phyloP scores from a whole-genome alignment of 2,888 invertebrate genomes.

The Epinotia demarniana region DNA sequence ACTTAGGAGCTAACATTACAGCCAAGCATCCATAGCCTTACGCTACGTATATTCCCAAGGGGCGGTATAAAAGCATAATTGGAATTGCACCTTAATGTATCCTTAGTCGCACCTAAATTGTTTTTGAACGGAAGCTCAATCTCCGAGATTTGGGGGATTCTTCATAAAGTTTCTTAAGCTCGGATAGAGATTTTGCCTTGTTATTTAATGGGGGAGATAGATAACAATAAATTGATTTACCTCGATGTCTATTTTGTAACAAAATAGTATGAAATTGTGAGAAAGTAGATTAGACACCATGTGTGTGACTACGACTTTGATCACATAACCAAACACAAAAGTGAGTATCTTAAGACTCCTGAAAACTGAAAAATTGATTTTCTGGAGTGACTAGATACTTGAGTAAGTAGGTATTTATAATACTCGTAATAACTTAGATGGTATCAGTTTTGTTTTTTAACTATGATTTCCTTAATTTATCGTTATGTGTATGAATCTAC shows the following conservation, averaged over 20 bases:
- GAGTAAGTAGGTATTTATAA: too few species aligned
- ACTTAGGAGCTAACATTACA: not conserved
- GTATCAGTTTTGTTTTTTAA: too few species aligned
- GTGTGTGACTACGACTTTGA: not conserved
- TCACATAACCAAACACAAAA: not conserved
- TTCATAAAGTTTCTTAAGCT: constrained; percentile 36
- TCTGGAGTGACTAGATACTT: too few species aligned
- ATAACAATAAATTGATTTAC: not conserved
- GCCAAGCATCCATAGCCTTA: not conserved
- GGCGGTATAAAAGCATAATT: constrained; percentile 27
- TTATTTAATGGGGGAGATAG: constrained; percentile 35
- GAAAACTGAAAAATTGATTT: too few species aligned
- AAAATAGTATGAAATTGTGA: not conserved
- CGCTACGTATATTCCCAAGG: constrained; percentile 15
- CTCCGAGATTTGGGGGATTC: constrained; percentile 35
- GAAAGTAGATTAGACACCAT: not conserved
- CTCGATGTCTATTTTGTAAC: not conserved
- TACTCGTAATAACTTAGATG: too few species aligned
- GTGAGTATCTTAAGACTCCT: too few species aligned
- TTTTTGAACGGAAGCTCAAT: constrained; percentile 33
- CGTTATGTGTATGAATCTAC: too few species aligned
- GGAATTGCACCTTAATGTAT: constrained; percentile 39
- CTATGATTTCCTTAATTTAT: too few species aligned
- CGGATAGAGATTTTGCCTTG: constrained; percentile 24
- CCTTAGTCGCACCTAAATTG: constrained; percentile 41